Percentiles rank a stretch among this genome's conserved stretches.
Evolutionary conservation across 2,797 vertebrate species (phyloP).

Genomic region (Gymnodraco acuticeps): DNA sequence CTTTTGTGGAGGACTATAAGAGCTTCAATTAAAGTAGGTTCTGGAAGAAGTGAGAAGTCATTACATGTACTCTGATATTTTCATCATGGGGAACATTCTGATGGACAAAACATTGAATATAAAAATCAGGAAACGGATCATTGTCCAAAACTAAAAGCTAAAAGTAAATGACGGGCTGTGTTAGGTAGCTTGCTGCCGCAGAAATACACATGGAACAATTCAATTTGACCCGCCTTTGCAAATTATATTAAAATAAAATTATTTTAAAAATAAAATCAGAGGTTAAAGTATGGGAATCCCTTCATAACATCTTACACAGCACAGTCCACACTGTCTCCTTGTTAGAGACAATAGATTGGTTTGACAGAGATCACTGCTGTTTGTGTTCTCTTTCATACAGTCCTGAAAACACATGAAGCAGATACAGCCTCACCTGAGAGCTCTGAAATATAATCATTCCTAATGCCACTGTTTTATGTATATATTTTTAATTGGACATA

Average conservation of each 20-base stretch:
- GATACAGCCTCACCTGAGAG: neutral
- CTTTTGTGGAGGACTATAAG: neutral
- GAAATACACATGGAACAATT: neutral
- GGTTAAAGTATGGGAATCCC: too few species aligned
- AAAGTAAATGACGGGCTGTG: neutral
- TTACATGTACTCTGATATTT: neutral
- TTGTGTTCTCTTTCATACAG: too few species aligned
- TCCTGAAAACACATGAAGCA: too few species aligned
- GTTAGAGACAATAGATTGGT: too few species aligned
- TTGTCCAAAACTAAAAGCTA: neutral
- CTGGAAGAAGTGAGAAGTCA: neutral
- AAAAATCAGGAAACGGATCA: neutral
- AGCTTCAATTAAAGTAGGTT: neutral
- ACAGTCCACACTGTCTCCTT: too few species aligned
- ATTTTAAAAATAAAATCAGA: neutral
- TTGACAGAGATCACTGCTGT: too few species aligned
- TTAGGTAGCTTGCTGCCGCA: neutral
- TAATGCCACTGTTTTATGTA: neutral
- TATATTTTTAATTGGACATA: neutral
- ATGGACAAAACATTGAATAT: neutral
- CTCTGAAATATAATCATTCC: neutral
- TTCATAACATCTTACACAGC: too few species aligned
- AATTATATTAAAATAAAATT: neutral
- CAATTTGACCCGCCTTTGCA: constrained; percentile 2
- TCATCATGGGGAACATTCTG: neutral